Percentiles rank a stretch among this genome's conserved stretches.
Conservation (phyloP, 2,113 vertebrate genomes). For the Cyprinodon variegatus region DNA sequence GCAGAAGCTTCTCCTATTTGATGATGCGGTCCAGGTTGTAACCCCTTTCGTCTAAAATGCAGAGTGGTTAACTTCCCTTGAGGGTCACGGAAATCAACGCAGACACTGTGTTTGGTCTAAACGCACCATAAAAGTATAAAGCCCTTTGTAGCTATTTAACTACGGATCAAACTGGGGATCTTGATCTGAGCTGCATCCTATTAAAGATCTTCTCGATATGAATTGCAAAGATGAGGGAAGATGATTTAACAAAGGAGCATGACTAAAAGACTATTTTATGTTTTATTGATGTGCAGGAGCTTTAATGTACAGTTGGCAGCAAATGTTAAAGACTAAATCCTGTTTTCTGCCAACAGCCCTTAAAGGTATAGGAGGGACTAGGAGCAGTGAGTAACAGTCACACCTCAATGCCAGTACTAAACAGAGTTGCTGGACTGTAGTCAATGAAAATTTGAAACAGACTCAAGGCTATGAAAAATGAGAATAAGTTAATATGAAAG, state of each 20-base stretch:
- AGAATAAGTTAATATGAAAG: conserved; percentile 6
- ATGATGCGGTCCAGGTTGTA: too few species aligned
- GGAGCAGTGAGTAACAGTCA: conserved; percentile 21
- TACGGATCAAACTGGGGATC: not conserved
- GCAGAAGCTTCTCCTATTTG: too few species aligned
- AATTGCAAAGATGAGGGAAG: not conserved
- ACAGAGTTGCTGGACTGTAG: conserved; percentile 29
- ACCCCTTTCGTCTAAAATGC: too few species aligned
- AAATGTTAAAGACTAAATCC: conserved; percentile 11
- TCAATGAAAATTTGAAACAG: conserved; percentile 38
- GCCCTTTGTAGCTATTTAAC: not conserved
- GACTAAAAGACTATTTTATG: not conserved
- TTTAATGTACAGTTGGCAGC: conserved; percentile 11
- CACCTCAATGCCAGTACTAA: conserved; percentile 28
- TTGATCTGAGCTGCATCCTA: not conserved
- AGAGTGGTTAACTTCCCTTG: too few species aligned
- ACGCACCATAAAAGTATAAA: not conserved
- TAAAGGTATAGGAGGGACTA: conserved; percentile 6
- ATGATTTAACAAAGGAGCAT: not conserved
- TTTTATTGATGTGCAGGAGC: not conserved
- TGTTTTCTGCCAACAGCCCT: conserved; percentile 21
- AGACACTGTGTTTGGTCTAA: too few species aligned
- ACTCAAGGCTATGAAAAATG: conserved; percentile 16
- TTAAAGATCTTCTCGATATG: conserved; percentile 6
- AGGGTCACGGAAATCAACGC: too few species aligned